These are phyloP conservation scores for Phaethornis superciliosus DNA, from an alignment of 2,113 vertebrate genomes.

Conservation along the genomic window DNA sequence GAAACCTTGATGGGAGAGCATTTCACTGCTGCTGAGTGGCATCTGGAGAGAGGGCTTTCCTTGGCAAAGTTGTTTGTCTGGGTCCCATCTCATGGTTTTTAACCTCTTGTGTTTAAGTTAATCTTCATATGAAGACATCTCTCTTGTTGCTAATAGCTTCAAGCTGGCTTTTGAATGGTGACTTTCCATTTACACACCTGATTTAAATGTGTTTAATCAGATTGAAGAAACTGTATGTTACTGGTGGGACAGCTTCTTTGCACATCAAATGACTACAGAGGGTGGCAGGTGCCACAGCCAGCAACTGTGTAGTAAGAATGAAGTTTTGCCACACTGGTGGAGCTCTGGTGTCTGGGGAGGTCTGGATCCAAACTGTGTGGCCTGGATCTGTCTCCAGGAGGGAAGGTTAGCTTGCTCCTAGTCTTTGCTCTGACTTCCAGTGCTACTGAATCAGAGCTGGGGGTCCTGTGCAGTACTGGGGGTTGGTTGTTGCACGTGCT, in stretches of 20 bases:
- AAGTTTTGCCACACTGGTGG: background rate
- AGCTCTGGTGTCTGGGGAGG: background rate
- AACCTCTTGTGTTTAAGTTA: background rate
- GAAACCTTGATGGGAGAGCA: background rate
- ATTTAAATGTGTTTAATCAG: background rate
- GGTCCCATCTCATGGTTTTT: background rate
- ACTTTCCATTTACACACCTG: background rate
- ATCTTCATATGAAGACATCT: background rate
- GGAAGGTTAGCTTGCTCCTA: background rate
- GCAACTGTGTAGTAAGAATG: background rate
- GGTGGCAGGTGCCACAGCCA: background rate
- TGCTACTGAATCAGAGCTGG: background rate
- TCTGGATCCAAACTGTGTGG: background rate
- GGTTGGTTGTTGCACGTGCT: background rate
- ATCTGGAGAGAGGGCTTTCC: background rate
- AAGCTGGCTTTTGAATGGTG: background rate
- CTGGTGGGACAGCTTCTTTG: background rate
- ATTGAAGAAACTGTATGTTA: background rate
- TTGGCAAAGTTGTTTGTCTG: background rate
- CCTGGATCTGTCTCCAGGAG: background rate
- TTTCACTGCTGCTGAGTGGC: fast-evolving
- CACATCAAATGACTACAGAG: background rate
- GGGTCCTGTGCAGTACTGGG: background rate
- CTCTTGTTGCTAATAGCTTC: background rate
- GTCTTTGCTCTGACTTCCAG: background rate